Base-by-base conservation (phyloP, 2,888 invertebrate genomes). In the Microplitis deprimator region DNA sequence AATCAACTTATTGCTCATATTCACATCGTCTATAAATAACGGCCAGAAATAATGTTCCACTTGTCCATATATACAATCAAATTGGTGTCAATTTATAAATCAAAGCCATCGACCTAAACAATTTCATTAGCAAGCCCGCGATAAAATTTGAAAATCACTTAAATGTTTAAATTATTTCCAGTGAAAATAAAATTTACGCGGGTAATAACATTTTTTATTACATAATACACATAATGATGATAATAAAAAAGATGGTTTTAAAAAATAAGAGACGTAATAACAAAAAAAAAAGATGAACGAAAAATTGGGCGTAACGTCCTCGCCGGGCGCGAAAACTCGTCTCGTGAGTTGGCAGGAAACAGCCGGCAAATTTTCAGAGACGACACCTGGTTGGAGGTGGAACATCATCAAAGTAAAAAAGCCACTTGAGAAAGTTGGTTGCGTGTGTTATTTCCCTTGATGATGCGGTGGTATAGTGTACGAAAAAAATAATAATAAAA, bases 311-410 rank as follows among this genome's bases (percentile, higher is more conserved):
- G 62, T 62, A 62, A 20, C 50, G 50, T 50, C 50, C 8, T 20
- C 16, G 16, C n/a, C 62, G 6, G 8, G n/a, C 20, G 62, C 62
- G 62, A 62, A 62, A 62, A 62, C 62, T 62, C 62, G 50, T 50
- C 50, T 50, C 50, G 50, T 50, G 10, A 7, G 62, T 62, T 16
- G 62, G 62, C 62, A 62, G 62, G 62, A 76, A 82, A 82, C 85
- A 86, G 85, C 84, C 83, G 86, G 84, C 82, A 83, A 64, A 85
- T 85, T 85, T 85, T 79, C 81, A 80, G 73, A 73, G 85, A 86
- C 82, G 73, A 73, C 86, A 86, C 82, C 86, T 86, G 86, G 86
- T 82, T 75, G 78, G 62, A 62, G 62, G 62, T 62, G 62, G 62
- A 17, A 62, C 62, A 62, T 16, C 62, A 50, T 50, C 50, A 50